phyloP scores from a whole-genome alignment of 2,888 invertebrate genomes.

The Micoletzkya japonica region DNA sequence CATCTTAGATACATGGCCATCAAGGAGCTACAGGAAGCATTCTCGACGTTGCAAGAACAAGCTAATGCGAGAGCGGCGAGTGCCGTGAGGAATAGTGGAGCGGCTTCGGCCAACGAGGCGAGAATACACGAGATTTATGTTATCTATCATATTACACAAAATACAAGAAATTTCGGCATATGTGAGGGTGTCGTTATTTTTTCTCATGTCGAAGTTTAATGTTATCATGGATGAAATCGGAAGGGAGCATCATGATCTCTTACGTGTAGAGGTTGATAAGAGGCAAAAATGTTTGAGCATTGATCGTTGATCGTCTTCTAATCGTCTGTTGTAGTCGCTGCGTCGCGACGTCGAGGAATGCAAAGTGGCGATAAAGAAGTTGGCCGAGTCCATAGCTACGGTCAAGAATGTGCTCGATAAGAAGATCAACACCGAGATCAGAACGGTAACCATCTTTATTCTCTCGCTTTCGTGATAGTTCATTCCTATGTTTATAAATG shows the following conservation, averaged over 20 bases:
- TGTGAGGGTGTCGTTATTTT: neutral
- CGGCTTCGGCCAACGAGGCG: neutral
- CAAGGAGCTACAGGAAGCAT: conserved; percentile 62
- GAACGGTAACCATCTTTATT: too few relatives aligned
- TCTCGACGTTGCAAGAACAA: conserved; percentile 42
- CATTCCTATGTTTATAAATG: too few relatives aligned
- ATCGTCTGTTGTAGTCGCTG: conserved; percentile 18
- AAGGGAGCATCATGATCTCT: neutral
- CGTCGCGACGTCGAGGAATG: conserved; percentile 59
- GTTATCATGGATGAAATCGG: neutral
- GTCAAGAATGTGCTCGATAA: conserved; percentile 62
- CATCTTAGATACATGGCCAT: conserved; percentile 60
- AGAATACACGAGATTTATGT: neutral
- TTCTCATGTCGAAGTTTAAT: neutral
- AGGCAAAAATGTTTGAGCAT: neutral
- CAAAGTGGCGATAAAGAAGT: conserved; percentile 62
- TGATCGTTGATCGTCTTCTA: too few relatives aligned
- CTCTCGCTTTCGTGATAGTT: too few relatives aligned
- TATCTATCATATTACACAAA: neutral
- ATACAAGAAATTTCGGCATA: neutral
- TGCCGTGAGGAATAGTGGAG: conserved; percentile 22
- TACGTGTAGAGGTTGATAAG: neutral
- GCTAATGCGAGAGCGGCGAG: conserved; percentile 19
- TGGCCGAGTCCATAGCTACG: conserved; percentile 61
- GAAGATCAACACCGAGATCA: conserved; percentile 57